Evolutionary conservation across 2,888 invertebrate genomes (phyloP), one percentile per base, ranked within the genome.

Genomic region (Leptopilina drosophilae): DNA sequence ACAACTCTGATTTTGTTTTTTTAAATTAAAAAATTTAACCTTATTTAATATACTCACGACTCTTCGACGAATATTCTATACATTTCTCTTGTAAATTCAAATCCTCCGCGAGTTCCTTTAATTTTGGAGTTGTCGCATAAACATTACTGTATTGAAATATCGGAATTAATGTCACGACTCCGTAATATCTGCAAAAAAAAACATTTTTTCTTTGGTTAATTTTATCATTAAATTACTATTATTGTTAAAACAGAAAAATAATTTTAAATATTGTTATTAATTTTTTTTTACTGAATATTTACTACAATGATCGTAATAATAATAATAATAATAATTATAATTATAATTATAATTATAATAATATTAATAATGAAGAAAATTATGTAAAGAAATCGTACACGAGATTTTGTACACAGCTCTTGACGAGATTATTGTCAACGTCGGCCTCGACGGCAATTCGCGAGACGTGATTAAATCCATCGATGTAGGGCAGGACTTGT

Each of bases 321-420:
- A 20, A 20, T 20, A 20, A 20, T 20, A 20, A 1, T 20, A 20
- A 20, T 20, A 20, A 1, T 20, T 20, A 1, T 20, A 20, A 20
- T 20, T 20, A 20, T 20, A 20, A 1, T 20, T 1, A 20, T 20
- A 20, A 1, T 20, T 20, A 1, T 20, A 20, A 20, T 20, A 20
- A 20, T 20, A 20, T 1, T 20, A 12, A 49, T 49, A 9, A 49
- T 49, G 12, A 26, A 66, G 12, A 66, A 14, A n/a, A 11, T 66
- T 2, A 9, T 20, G 20, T 20, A 8, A n/a, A 65, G 14, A 77
- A 77, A 64, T 89, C 93, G 90, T 96, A 98, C 84, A 97, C 95
- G 83, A 98, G 93, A 92, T 98, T 98, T 91, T 98, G 98, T 79
- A 98, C 95, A 91, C 98, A 98, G 0, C 97, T 96, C 92, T 98